These are phyloP conservation scores for Dendrocincla tyrannina DNA, from an alignment of 2,797 vertebrate species.

Conservation along the genomic window DNA sequence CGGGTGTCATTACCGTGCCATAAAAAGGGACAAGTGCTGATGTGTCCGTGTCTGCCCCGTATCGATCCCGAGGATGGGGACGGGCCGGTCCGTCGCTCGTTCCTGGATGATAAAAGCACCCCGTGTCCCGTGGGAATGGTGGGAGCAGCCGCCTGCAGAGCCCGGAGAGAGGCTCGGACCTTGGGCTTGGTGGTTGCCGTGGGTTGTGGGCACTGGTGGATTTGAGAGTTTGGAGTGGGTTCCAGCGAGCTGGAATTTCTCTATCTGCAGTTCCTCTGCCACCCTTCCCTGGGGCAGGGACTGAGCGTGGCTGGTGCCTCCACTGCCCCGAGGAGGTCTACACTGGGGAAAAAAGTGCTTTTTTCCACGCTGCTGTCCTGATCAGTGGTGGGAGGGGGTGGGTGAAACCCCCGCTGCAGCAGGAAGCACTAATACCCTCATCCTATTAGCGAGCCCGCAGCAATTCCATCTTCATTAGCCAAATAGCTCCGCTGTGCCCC, in stretches of 20 bases:
- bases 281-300: neutral
- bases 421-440: slow-evolving; percentile 53
- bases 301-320: neutral
- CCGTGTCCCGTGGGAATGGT: rapidly evolving
- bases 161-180: neutral
- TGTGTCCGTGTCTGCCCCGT: neutral
- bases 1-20: neutral
- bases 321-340: rapidly evolving
- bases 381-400: neutral
- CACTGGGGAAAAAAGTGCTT: rapidly evolving
- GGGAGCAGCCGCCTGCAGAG: neutral
- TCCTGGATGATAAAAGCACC: neutral
- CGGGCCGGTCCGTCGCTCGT: neutral
- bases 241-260: neutral
- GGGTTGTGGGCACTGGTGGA: neutral
- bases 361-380: neutral
- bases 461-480: slow-evolving; percentile 77
- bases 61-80: neutral
- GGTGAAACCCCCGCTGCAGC: neutral
- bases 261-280: rapidly evolving
- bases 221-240: neutral
- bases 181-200: rapidly evolving
- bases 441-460: slow-evolving; percentile 63
- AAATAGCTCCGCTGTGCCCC: slow-evolving; percentile 49
- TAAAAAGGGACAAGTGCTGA: neutral